These are phyloP conservation scores for Pseudopleuronectes americanus DNA, from an alignment of 2,797 vertebrate species.

Conservation along the genomic window DNA sequence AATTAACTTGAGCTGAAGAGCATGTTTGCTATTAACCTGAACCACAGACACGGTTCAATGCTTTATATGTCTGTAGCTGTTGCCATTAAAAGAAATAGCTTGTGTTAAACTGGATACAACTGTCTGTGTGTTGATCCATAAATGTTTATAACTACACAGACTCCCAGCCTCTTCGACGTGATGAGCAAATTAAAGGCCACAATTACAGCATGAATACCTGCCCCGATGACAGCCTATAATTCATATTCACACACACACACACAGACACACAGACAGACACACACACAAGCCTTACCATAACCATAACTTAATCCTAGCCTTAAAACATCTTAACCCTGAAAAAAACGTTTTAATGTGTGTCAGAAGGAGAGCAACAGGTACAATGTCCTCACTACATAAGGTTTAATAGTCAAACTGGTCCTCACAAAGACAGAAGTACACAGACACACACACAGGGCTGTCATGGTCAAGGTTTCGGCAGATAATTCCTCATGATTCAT, in stretches of 20 bases:
- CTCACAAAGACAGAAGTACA: too few species aligned
- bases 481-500: not conserved
- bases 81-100: conserved; percentile 7
- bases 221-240: conserved; percentile 22
- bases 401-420: too few species aligned
- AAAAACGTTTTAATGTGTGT: too few species aligned
- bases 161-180: conserved; percentile 1
- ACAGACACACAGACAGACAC: not conserved
- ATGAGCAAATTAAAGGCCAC: conserved; percentile 23
- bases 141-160: not conserved
- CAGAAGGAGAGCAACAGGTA: too few species aligned
- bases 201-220: conserved; percentile 29
- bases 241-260: conserved; percentile 18
- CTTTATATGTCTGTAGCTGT: not conserved
- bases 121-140: not conserved
- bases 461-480: not conserved
- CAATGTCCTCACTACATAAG: too few species aligned
- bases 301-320: too few species aligned
- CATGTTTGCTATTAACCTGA: conserved; percentile 9
- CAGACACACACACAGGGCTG: too few species aligned
- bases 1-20: conserved; percentile 1
- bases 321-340: too few species aligned
- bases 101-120: not conserved
- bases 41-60: not conserved
- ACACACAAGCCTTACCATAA: too few species aligned